Base-by-base conservation (phyloP, 2,113 vertebrate genomes). In the Ursus arctos region DNA sequence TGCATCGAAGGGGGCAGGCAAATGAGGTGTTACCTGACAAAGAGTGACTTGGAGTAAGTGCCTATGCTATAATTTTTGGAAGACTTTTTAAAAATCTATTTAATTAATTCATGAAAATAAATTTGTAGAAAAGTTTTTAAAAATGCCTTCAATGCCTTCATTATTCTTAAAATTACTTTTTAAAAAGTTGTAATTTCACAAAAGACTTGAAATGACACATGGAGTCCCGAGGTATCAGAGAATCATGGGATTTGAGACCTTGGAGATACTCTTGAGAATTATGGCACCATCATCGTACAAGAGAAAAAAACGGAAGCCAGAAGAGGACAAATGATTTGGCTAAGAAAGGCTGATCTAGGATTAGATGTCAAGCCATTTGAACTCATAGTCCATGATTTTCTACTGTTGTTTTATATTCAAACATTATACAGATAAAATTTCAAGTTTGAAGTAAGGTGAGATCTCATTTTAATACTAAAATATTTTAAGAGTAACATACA, bases 81-180 rank as follows among this genome's bases (percentile, higher is more conserved):
- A 94, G 57, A 88, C 47, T n/a, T 7, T 59, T 61, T 18, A n/a
- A n/a, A 10, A 47, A 63, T 24, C 31, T 67, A 67, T 24, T 55
- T 43, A 69, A 63, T 80, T 49, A 74, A 72, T n/a, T 36, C 16
- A 13, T 33, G 84, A n/a, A 79, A 55, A 26, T 76, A 69, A 28
- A 55, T 22, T 53, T 31, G 4, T 49, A 63, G 24, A 33, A 40
- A 63, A 8, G 0, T 16, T 47, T 82, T 79, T 3, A 16, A 74
- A 85, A 72, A 36, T 14, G 19, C 49, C 43, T 49, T 72, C 13
- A 1, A 47, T 88, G n/a, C 1, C 31, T 92, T 89, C 51, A 31
- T 49, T 26, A 36, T 55, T 67, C 33, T 33, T 94, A 84, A 94
- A 91, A 51, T 91, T 40, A 67, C 26, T 87, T 87, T 87, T 72